phyloP scores from a whole-genome alignment of 2,113 vertebrate genomes.

The Forbesichthys papilliferus region DNA sequence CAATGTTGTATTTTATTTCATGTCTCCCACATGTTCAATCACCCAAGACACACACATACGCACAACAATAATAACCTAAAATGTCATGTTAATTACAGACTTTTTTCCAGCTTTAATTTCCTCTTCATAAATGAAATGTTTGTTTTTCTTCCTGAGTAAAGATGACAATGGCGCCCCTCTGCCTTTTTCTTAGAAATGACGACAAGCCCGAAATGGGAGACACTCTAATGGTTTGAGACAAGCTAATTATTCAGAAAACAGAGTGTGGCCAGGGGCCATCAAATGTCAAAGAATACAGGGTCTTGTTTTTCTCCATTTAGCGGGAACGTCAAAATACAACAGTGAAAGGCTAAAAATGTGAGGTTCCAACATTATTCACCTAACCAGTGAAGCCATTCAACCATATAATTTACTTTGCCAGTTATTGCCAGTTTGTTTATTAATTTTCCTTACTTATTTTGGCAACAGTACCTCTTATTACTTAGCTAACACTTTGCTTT shows the following conservation, averaged over 20 bases:
- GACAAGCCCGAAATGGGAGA: slow-evolving; percentile 48
- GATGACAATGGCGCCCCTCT: slow-evolving; percentile 40
- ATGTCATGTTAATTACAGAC: slow-evolving; percentile 59
- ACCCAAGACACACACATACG: slow-evolving; percentile 2
- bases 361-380: background rate
- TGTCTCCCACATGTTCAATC: slow-evolving; percentile 43
- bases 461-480: too few relatives aligned
- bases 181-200: slow-evolving; percentile 9
- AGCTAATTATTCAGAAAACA: slow-evolving; percentile 51
- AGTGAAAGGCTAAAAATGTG: slow-evolving; percentile 11
- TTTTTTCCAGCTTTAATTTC: slow-evolving; percentile 61
- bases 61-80: slow-evolving; percentile 37
- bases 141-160: slow-evolving; percentile 52
- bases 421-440: too few relatives aligned
- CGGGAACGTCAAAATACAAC: slow-evolving; percentile 17
- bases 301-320: slow-evolving; percentile 30
- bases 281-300: slow-evolving; percentile 43
- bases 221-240: slow-evolving; percentile 42
- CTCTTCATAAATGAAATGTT: slow-evolving; percentile 56
- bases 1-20: slow-evolving; percentile 38
- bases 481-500: too few relatives aligned
- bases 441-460: too few relatives aligned
- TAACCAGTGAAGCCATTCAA: too few relatives aligned
- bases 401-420: too few relatives aligned
- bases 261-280: slow-evolving; percentile 44